Evolutionary conservation across 37 sponge, comb jelly and placozoan species (phyloP).

Genomic region (Theonella swinhoei): DNA sequence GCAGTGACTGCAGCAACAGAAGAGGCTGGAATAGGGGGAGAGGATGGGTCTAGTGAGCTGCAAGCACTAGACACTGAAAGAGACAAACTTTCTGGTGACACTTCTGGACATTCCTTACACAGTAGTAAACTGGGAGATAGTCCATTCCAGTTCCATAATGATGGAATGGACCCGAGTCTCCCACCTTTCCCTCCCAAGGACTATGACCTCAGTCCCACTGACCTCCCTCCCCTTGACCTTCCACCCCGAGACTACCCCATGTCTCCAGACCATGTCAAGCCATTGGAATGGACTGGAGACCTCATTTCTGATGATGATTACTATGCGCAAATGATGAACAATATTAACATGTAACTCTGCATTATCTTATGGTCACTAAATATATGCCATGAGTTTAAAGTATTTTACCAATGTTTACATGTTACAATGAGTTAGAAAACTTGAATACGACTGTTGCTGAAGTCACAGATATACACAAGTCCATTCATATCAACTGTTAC

Average conservation of each 20-base stretch:
- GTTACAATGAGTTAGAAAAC: no score
- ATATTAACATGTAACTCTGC: not conserved
- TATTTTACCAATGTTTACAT: no score
- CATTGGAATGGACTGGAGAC: conserved; percentile 1
- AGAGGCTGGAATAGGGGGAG: not conserved
- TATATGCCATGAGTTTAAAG: not conserved
- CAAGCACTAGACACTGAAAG: not conserved
- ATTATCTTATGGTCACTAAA: not conserved
- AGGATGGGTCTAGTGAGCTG: not conserved
- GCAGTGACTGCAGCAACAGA: no score
- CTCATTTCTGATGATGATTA: conserved; percentile 11
- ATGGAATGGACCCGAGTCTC: not conserved
- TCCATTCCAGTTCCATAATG: not conserved
- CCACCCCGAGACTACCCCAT: conserved; percentile 23
- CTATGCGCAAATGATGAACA: conserved; percentile 2
- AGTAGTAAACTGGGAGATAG: not conserved
- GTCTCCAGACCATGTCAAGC: not conserved
- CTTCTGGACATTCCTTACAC: not conserved
- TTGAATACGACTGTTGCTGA: conserved; percentile 19
- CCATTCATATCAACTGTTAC: conserved; percentile 48
- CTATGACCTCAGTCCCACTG: not conserved
- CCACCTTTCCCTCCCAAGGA: not conserved
- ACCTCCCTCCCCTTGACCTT: not conserved
- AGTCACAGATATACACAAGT: conserved; percentile 56
- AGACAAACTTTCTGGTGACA: not conserved